Evolutionary conservation across 2,113 vertebrate genomes (phyloP).

Genomic region (Jaculus jaculus): DNA sequence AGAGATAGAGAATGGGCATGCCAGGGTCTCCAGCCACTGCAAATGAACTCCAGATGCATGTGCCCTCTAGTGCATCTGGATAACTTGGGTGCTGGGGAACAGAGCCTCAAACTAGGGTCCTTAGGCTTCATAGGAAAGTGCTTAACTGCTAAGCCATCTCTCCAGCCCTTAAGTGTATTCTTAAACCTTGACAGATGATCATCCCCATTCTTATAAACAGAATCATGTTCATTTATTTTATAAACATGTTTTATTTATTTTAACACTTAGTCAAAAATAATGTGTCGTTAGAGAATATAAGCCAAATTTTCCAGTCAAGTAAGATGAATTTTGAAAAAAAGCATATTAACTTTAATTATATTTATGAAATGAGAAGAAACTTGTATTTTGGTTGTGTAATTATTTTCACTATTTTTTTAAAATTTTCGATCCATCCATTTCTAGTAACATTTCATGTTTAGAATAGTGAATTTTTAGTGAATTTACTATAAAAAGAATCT

Average conservation of each 20-base stretch:
- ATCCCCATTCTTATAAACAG: not conserved
- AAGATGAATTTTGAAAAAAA: not conserved
- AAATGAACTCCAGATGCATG: too few species aligned
- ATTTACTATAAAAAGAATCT: not conserved
- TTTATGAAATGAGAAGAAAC: not conserved
- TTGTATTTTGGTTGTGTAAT: not conserved
- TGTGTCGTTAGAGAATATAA: not conserved
- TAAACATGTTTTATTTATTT: not conserved
- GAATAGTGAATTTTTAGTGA: not conserved
- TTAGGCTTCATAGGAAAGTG: too few species aligned
- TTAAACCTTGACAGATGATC: not conserved
- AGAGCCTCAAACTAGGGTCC: too few species aligned
- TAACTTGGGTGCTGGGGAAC: too few species aligned
- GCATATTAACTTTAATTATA: not conserved
- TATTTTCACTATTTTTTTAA: not conserved
- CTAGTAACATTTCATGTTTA: not conserved
- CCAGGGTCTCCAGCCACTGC: too few species aligned
- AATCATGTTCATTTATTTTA: not conserved
- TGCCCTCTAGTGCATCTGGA: too few species aligned
- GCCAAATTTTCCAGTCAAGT: not conserved
- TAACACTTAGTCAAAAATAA: not conserved
- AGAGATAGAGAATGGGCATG: too few species aligned
- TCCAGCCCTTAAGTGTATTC: not conserved
- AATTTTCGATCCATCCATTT: conserved; percentile 7
- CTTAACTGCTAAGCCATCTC: too few species aligned